Evolutionary conservation across 2,113 vertebrate genomes (phyloP).

Genomic region (Zosterops japonicus): DNA sequence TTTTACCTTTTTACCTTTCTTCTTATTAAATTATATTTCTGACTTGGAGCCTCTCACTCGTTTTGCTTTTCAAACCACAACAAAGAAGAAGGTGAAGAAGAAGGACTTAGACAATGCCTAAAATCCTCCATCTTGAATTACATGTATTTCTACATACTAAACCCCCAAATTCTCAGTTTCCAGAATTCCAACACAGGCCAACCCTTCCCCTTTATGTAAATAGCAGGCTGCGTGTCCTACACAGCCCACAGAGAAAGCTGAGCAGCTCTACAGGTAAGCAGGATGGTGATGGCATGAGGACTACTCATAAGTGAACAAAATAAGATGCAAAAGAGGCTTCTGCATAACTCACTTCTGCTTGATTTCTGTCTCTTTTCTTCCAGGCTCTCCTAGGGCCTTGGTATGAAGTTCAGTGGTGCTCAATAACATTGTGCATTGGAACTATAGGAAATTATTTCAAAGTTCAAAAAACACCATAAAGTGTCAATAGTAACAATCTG

Average conservation of each 20-base stretch:
- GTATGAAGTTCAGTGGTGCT: neutral
- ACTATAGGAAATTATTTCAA: neutral
- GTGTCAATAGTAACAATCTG: neutral
- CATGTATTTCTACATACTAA: too few species aligned
- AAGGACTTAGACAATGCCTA: too few species aligned
- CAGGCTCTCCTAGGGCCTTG: neutral
- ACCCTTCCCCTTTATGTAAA: neutral
- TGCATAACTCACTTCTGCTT: neutral
- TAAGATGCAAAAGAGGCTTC: neutral
- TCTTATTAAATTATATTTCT: too few species aligned
- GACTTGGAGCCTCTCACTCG: too few species aligned
- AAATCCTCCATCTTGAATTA: too few species aligned
- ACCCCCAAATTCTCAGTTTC: too few species aligned
- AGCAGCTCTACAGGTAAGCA: neutral
- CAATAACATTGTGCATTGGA: neutral
- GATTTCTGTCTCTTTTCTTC: neutral
- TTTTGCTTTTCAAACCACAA: too few species aligned
- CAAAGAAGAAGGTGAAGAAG: too few species aligned
- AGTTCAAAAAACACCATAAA: neutral
- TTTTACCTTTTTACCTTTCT: too few species aligned
- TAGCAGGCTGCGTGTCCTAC: neutral
- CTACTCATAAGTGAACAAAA: neutral
- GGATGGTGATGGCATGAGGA: neutral
- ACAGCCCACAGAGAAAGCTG: rapidly evolving
- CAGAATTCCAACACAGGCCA: neutral